These are phyloP conservation scores for Cavia porcellus DNA, from an alignment of 2,113 vertebrate species.

Conservation along the genomic window DNA sequence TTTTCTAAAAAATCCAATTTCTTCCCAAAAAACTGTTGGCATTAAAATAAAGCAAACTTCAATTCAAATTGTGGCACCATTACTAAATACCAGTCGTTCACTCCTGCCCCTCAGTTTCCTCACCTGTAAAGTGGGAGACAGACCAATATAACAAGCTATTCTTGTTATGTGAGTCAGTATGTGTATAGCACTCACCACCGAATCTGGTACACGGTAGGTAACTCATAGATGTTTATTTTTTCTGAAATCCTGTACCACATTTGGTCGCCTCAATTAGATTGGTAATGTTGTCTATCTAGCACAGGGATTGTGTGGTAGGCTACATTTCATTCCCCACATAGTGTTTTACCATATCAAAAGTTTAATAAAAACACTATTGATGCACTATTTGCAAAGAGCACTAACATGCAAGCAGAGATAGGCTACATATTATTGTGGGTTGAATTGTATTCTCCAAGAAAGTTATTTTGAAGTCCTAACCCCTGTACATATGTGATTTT, in stretches of 20 bases:
- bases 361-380: not conserved
- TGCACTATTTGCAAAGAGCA: not conserved
- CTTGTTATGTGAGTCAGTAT: not conserved
- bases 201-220: not conserved
- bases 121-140: not conserved
- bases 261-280: not conserved
- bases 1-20: conserved; percentile 42
- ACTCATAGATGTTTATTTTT: conserved; percentile 18
- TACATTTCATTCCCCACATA: not conserved
- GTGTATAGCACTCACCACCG: not conserved
- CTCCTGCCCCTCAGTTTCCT: not conserved
- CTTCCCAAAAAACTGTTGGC: not conserved
- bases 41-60: conserved; percentile 49
- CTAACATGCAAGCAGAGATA: not conserved
- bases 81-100: not conserved
- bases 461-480: not conserved
- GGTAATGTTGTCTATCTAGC: not conserved
- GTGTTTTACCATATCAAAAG: not conserved
- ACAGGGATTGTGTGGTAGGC: not conserved
- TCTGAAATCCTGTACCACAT: not conserved
- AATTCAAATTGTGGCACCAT: not conserved
- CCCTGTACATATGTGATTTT: not conserved
- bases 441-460: not conserved
- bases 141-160: not conserved
- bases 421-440: not conserved